Conservation (phyloP, 2,888 invertebrate species). For the Druceiella hillmani region DNA sequence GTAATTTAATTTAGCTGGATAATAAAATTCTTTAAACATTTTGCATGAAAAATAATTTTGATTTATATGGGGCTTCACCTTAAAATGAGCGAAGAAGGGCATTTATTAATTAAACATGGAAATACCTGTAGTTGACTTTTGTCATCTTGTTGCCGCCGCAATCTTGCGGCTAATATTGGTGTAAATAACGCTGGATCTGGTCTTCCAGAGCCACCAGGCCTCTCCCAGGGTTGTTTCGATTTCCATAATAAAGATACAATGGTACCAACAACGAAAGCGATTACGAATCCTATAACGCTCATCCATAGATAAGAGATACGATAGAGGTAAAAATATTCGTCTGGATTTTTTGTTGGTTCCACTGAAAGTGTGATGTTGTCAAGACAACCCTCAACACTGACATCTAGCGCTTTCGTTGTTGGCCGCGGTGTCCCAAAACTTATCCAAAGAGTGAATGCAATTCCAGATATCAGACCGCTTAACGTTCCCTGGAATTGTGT, state of each 20-base stretch:
- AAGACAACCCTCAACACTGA: conserved; percentile 47
- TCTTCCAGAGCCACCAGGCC: background rate
- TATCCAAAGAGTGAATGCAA: conserved; percentile 62
- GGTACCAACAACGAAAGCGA: background rate
- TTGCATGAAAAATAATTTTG: too few relatives aligned
- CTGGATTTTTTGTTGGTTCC: conserved; percentile 8
- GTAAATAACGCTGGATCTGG: conserved; percentile 5
- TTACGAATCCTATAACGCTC: too few relatives aligned
- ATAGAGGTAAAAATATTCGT: conserved; percentile 47
- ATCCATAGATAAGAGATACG: conserved; percentile 59
- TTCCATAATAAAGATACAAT: background rate
- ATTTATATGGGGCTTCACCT: too few relatives aligned
- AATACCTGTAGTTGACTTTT: too few relatives aligned
- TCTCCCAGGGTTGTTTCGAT: background rate
- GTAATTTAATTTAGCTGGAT: too few relatives aligned
- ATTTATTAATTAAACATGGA: too few relatives aligned
- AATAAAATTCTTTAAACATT: too few relatives aligned
- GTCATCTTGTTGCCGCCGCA: too few relatives aligned
- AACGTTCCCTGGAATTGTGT: conserved; percentile 61
- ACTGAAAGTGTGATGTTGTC: background rate
- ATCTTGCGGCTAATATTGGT: conserved; percentile 3
- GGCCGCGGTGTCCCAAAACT: conserved; percentile 70
- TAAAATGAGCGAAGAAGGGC: too few relatives aligned
- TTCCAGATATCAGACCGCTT: conserved; percentile 50
- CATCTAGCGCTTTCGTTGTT: conserved; percentile 35